A percentile compares a stretch with the other conserved stretches of the same genome.
Evolutionary conservation across 2,797 vertebrate genomes (phyloP).

Genomic region (Scleropages formosus): DNA sequence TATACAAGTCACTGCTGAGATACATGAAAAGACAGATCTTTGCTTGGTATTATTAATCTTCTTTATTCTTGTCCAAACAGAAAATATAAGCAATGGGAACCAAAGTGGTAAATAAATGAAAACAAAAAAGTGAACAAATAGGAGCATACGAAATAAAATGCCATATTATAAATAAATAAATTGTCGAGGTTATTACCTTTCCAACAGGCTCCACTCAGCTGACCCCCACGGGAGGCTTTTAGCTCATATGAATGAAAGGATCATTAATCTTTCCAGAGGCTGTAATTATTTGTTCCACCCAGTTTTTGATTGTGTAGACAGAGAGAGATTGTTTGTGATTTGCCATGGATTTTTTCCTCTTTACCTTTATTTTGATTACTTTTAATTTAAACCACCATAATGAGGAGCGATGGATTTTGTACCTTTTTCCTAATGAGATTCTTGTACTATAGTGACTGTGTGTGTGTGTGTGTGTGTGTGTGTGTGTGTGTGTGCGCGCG

Average conservation of each 20-base stretch:
- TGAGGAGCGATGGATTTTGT: constrained; percentile 69
- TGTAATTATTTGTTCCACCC: constrained; percentile 67
- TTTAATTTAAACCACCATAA: constrained; percentile 61
- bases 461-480: not conserved
- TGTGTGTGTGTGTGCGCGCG: not conserved
- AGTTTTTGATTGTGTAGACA: constrained; percentile 64
- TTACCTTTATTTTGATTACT: constrained; percentile 25
- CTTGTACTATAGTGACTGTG: constrained; percentile 31
- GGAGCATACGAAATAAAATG: too few species aligned
- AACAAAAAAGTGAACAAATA: too few species aligned
- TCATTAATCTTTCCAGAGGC: constrained; percentile 67
- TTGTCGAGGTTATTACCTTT: too few species aligned
- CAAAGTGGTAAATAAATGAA: not conserved
- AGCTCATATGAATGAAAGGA: constrained; percentile 49
- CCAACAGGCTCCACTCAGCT: not conserved
- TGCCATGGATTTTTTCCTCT: constrained; percentile 63
- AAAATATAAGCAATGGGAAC: not conserved
- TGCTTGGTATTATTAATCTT: not conserved
- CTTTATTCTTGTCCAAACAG: not conserved
- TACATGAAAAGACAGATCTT: too few species aligned
- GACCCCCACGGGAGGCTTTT: not conserved
- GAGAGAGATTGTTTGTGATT: constrained; percentile 66
- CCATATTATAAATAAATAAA: too few species aligned
- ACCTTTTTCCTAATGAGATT: constrained; percentile 65
- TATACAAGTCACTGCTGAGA: too few species aligned